Conservation (phyloP, 2,888 invertebrate genomes). For the Drosophila kanekoi region DNA sequence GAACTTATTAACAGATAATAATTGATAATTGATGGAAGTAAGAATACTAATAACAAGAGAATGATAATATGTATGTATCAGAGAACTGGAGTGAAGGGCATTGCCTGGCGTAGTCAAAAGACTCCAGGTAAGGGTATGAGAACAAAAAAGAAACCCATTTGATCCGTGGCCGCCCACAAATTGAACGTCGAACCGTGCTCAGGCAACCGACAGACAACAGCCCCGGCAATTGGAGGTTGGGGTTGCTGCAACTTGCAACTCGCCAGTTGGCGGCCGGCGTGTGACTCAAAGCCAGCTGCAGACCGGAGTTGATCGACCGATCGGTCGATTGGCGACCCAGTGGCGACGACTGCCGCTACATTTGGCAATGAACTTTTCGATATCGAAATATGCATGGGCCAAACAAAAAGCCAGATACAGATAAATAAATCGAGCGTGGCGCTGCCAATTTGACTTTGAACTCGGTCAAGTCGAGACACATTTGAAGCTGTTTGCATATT, state of each 20-base stretch:
- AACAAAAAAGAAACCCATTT: conserved; percentile 60
- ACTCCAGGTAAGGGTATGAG: conserved; percentile 32
- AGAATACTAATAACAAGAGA: no score
- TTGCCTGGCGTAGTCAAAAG: background rate
- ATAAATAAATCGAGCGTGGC: conserved; percentile 47
- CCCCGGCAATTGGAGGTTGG: conserved; percentile 58
- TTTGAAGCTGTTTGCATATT: conserved; percentile 79
- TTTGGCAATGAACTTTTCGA: conserved; percentile 79
- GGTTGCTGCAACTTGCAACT: conserved; percentile 48
- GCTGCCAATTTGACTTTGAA: conserved; percentile 77
- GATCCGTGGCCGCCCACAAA: conserved; percentile 76
- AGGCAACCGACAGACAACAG: conserved; percentile 42
- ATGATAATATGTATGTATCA: no score
- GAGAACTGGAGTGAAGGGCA: background rate
- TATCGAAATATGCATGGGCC: conserved; percentile 57
- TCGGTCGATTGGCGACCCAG: conserved; percentile 64
- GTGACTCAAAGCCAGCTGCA: conserved; percentile 74
- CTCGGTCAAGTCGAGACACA: conserved; percentile 80
- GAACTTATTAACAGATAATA: no score
- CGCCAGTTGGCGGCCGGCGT: conserved; percentile 52
- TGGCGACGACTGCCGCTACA: conserved; percentile 64
- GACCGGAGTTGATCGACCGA: conserved; percentile 68
- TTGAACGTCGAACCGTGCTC: conserved; percentile 46
- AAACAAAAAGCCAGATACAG: conserved; percentile 48
- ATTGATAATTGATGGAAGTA: background rate